These are phyloP conservation scores for Argynnis bischoffii DNA, from an alignment of 2,888 invertebrate genomes.

Conservation along the genomic window DNA sequence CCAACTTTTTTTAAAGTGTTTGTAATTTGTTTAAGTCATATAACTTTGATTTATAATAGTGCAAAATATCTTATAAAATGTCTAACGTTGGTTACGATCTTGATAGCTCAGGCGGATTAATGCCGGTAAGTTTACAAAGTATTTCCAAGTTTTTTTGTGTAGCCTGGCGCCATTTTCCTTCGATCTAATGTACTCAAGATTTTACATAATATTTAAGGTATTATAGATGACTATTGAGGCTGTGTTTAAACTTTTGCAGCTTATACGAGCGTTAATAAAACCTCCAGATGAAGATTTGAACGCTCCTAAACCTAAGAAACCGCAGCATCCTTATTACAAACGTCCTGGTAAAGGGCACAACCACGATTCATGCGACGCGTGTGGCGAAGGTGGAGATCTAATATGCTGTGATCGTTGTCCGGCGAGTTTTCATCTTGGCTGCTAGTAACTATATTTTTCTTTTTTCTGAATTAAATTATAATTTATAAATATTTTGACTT, in stretches of 20 bases:
- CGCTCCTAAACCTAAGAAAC: slow-evolving; percentile 81
- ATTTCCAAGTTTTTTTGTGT: slow-evolving; percentile 40
- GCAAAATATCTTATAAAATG: slow-evolving; percentile 48
- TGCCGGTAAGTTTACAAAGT: slow-evolving; percentile 87
- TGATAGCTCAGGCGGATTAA: slow-evolving; percentile 90
- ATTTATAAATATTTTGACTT: not conserved
- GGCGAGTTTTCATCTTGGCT: slow-evolving; percentile 96
- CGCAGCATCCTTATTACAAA: slow-evolving; percentile 91
- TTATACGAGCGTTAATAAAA: slow-evolving; percentile 93
- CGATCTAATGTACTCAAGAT: slow-evolving; percentile 6
- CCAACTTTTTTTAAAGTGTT: slow-evolving; percentile 2
- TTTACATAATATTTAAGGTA: slow-evolving; percentile 24
- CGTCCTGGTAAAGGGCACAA: slow-evolving; percentile 94
- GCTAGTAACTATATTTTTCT: slow-evolving; percentile 88
- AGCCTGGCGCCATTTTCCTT: slow-evolving; percentile 48
- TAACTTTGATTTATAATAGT: not conserved
- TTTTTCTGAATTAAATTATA: too few relatives aligned
- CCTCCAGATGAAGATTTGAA: slow-evolving; percentile 91
- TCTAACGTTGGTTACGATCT: slow-evolving; percentile 87
- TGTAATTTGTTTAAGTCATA: slow-evolving; percentile 8
- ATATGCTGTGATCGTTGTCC: slow-evolving; percentile 98
- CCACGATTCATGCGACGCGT: slow-evolving; percentile 96
- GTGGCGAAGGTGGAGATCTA: slow-evolving; percentile 96
- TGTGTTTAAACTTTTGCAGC: slow-evolving; percentile 77
- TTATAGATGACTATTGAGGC: slow-evolving; percentile 27